These are phyloP conservation scores for Lordiphosa collinella DNA, from an alignment of 1,140 invertebrate genomes.

Conservation along the genomic window DNA sequence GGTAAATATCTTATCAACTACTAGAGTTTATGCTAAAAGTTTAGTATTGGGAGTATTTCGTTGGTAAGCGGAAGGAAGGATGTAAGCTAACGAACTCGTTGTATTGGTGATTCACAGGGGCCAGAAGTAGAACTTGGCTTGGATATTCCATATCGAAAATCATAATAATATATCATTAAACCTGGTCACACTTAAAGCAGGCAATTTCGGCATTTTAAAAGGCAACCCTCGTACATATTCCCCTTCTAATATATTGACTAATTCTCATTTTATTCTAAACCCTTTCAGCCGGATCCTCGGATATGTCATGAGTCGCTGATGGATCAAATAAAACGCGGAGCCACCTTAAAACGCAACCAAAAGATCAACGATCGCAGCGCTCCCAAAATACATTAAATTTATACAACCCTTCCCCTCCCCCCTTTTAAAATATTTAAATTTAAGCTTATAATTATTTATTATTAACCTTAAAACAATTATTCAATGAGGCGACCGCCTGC, in stretches of 20 bases:
- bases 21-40: no score
- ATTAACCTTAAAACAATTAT: conserved; percentile 44
- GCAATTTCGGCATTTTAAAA: no score
- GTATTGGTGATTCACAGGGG: no score
- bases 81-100: no score
- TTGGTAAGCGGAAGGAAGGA: no score
- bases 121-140: no score
- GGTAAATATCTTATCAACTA: no score
- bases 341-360: conserved; percentile 85
- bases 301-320: conserved; percentile 88
- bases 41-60: no score
- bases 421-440: conserved; percentile 2
- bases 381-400: conserved; percentile 84
- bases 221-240: no score
- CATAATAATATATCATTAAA: no score
- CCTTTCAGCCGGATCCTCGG: conserved; percentile 84
- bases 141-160: no score
- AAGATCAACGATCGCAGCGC: conserved; percentile 84
- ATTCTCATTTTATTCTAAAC: not conserved
- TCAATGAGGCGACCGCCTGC: conserved; percentile 42
- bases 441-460: conserved; percentile 42
- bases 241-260: not conserved
- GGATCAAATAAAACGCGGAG: conserved; percentile 94
- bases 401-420: not conserved
- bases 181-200: no score